Conservation (phyloP, 2,888 invertebrate species). For the Cantharis rufa region DNA sequence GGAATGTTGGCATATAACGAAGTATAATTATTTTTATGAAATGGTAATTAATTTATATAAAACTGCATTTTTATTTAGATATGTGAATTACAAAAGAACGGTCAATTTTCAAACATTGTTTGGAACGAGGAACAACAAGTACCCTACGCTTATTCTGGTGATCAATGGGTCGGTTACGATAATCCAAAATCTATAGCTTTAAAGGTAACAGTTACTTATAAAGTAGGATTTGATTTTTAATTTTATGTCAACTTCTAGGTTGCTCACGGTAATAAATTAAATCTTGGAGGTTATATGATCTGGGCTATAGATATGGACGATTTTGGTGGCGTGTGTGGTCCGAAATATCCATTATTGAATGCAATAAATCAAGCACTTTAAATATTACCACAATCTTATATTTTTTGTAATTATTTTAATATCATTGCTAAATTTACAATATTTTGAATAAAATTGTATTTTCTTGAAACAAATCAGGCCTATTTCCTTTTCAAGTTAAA, state of each 20-base stretch:
- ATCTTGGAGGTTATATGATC: conserved; percentile 70
- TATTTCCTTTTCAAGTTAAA: too few species aligned
- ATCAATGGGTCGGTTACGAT: conserved; percentile 55
- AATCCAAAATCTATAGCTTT: conserved; percentile 46
- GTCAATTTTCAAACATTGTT: conserved; percentile 39
- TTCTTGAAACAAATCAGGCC: too few species aligned
- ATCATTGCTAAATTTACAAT: neutral
- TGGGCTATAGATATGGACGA: conserved; percentile 86
- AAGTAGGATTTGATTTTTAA: conserved; percentile 22
- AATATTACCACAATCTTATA: neutral
- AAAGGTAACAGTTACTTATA: conserved; percentile 46
- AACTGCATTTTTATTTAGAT: conserved; percentile 38
- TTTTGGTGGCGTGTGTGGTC: conserved; percentile 67
- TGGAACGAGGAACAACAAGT: conserved; percentile 52
- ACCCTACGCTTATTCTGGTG: conserved; percentile 53
- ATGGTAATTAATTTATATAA: neutral
- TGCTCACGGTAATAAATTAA: conserved; percentile 51
- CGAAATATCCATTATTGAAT: conserved; percentile 65
- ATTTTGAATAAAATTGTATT: too few species aligned
- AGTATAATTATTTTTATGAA: conserved; percentile 48
- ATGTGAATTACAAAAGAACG: conserved; percentile 40
- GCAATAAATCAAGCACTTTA: conserved; percentile 56
- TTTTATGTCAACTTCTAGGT: conserved; percentile 54
- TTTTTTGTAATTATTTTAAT: neutral
- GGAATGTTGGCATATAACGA: conserved; percentile 78